Percentiles rank a stretch among this genome's conserved stretches.
phyloP scores from a whole-genome alignment of 1,140 invertebrate species.

The Pseudomyrmex pallidus region DNA sequence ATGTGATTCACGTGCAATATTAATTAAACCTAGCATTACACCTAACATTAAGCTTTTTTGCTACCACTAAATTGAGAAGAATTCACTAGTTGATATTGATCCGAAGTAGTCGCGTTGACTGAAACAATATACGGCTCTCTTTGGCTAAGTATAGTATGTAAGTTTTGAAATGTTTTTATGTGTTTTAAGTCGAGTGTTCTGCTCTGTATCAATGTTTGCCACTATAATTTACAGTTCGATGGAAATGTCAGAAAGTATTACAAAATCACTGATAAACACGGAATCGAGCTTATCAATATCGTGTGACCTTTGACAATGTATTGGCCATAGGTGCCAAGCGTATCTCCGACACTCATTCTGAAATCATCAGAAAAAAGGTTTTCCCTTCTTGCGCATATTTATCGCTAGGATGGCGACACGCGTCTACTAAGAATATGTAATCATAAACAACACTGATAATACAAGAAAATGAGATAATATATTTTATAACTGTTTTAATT shows the following conservation, averaged over 20 bases:
- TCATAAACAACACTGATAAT: conserved; percentile 7
- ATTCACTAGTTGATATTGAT: conserved; percentile 33
- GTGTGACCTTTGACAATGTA: conserved; percentile 3
- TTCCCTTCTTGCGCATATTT: background rate
- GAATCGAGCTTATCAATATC: conserved; percentile 47
- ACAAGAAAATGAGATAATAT: background rate
- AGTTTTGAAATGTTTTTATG: background rate
- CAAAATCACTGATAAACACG: conserved; percentile 77
- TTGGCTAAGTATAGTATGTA: background rate
- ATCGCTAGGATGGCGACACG: background rate
- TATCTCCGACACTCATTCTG: background rate
- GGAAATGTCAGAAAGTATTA: conserved; percentile 69
- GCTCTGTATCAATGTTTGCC: no score
- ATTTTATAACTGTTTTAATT: background rate
- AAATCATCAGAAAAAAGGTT: background rate
- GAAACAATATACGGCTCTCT: conserved; percentile 3
- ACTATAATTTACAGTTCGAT: conserved; percentile 45
- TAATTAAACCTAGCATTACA: conserved; percentile 62
- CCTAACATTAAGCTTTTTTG: background rate
- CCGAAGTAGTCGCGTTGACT: background rate
- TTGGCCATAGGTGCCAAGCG: background rate
- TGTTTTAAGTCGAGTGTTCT: background rate
- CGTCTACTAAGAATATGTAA: conserved; percentile 2
- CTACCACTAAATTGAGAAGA: background rate
- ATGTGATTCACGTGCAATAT: conserved; percentile 39